These are phyloP conservation scores for Burhinus oedicnemus DNA, from an alignment of 2,113 vertebrate genomes.

Conservation along the genomic window DNA sequence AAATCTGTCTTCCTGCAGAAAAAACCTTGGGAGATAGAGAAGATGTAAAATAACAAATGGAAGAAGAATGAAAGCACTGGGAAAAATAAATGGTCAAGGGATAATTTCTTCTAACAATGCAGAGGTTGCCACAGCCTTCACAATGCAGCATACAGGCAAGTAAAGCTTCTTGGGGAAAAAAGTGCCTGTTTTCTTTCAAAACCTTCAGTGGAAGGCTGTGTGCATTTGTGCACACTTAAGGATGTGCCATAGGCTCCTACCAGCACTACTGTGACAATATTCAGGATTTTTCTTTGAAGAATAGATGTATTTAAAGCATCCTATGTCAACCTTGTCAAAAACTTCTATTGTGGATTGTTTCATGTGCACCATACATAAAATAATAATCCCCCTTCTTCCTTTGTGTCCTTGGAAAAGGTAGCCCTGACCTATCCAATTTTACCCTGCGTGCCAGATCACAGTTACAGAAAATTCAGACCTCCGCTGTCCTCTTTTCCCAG, in stretches of 20 bases:
- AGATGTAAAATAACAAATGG: neutral
- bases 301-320: neutral
- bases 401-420: neutral
- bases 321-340: neutral
- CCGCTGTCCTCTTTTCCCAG: neutral
- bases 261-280: neutral
- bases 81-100: neutral
- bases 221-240: neutral
- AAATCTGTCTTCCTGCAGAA: neutral
- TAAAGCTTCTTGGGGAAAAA: neutral
- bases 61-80: neutral
- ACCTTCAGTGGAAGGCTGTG: neutral
- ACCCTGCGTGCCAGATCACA: neutral
- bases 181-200: neutral
- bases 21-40: neutral
- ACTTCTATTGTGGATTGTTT: neutral
- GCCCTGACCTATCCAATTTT: neutral
- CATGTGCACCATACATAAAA: neutral
- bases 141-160: neutral
- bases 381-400: neutral
- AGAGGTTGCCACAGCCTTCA: neutral
- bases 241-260: neutral
- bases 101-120: neutral
- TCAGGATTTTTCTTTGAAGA: neutral
- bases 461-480: neutral